Base-by-base conservation (phyloP, 2,113 vertebrate species). In the Phylloscopus whistleri region DNA sequence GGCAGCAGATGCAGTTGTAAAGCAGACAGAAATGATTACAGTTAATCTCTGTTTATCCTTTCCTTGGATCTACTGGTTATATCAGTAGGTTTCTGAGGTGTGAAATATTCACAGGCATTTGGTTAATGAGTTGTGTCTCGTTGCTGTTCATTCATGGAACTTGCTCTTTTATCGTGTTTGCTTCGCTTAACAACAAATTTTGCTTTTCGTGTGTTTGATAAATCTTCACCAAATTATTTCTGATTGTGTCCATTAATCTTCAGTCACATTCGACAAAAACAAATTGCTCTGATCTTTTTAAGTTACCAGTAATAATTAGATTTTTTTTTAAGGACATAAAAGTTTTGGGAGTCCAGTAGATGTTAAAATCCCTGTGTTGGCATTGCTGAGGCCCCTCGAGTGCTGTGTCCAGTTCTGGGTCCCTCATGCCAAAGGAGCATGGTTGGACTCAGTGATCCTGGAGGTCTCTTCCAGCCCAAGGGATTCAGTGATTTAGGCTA, bases 221-320 rank as follows among this genome's bases (percentile, higher is more conserved):
- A 31, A 94, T 98, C 96, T 97, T 96, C 64, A 3, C 96, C 94
- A 97, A 97, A 98, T 98, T 95, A 98, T 98, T 98, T 95, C 96
- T 98, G 98, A 98, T 98, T 96, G 95, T 98, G 94, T 96, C 97
- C 97, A 98, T 98, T 98, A 97, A 98, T 98, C 98, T 98, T 97
- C 95, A 97, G 97, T 98, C 97, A 98, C 97, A 95, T 97, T 92
- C 95, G 97, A 98, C 98, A 97, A 97, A 98, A 98, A 98, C 96
- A 96, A 98, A 98, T 98, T 97, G 96, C 98, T 98, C 93, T 98
- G 98, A 97, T 98, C 97, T 98, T 98, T 98, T 93, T 95, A 97
- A 98, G 97, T 97, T 97, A 98, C 93, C 77, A 89, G 86, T 96
- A 97, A 97, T 98, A 97, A 98, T 98, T 97, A 96, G 92, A 81